phyloP scores from a whole-genome alignment of 2,888 invertebrate species.

The Stratiomys singularior region DNA sequence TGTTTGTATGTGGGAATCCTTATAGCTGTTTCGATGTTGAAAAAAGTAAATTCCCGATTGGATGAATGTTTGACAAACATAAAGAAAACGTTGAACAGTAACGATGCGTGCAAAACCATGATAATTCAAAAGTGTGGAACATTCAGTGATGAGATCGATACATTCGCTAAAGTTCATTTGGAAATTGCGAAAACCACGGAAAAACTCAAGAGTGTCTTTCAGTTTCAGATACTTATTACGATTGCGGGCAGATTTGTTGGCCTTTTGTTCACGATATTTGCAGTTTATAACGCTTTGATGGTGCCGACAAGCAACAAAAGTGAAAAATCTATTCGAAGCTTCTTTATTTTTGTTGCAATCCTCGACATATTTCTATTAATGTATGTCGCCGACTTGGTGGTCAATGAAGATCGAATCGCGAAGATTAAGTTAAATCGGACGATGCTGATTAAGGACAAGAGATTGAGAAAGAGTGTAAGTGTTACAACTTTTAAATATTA shows the following conservation, averaged over 20 bases:
- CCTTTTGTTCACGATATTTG: neutral
- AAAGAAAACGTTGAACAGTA: neutral
- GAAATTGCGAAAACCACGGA: neutral
- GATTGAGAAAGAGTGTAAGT: constrained; percentile 3
- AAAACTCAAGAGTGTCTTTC: neutral
- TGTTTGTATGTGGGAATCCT: neutral
- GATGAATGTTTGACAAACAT: neutral
- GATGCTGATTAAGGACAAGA: neutral
- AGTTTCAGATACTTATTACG: neutral
- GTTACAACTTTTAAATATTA: no score
- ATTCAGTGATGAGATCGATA: neutral
- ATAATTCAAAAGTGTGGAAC: neutral
- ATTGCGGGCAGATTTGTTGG: constrained; percentile 1
- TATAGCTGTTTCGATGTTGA: neutral
- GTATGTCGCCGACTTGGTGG: neutral
- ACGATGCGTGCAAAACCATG: neutral
- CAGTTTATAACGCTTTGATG: neutral
- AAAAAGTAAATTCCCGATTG: neutral
- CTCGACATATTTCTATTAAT: neutral
- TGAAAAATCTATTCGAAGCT: neutral
- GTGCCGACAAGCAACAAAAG: no score
- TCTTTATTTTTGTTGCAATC: neutral
- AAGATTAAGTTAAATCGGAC: neutral
- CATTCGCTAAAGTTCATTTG: neutral
- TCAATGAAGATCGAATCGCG: neutral